Conservation (phyloP, 2,797 vertebrate genomes). For the Xenops minutus region DNA sequence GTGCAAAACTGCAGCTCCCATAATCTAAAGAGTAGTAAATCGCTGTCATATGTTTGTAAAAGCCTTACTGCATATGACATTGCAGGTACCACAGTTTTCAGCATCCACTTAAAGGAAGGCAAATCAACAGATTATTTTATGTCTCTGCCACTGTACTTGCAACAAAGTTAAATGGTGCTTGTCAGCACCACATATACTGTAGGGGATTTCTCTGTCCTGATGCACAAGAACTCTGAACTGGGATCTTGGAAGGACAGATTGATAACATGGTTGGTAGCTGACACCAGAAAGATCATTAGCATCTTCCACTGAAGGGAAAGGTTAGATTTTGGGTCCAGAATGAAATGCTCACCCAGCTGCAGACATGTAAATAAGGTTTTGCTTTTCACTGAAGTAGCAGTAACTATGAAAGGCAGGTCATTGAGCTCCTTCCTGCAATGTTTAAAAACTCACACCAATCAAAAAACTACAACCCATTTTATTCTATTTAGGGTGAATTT, state of each 20-base stretch:
- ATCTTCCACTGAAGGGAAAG: not conserved
- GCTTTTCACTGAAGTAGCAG: not conserved
- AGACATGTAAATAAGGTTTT: not conserved
- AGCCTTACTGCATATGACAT: not conserved
- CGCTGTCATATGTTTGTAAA: not conserved
- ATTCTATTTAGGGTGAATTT: not conserved
- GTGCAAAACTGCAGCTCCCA: not conserved
- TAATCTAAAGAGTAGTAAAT: not conserved
- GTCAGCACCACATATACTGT: not conserved
- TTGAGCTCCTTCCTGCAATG: not conserved
- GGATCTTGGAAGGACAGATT: not conserved
- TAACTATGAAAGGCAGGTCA: not conserved
- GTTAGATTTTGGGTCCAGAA: not conserved
- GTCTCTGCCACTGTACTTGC: not conserved
- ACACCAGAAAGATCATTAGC: not conserved
- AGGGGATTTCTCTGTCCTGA: not conserved
- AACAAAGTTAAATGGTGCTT: not conserved
- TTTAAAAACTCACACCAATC: not conserved
- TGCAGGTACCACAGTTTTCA: not conserved
- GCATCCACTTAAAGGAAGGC: not conserved
- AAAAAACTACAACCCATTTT: not conserved
- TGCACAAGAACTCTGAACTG: not conserved
- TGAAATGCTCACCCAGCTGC: not conserved
- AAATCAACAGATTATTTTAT: not conserved
- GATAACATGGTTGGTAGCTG: not conserved